Percentiles rank a stretch among this genome's conserved stretches.
Conservation (phyloP, 2,113 vertebrate genomes). For the Tympanuchus pallidicinctus region DNA sequence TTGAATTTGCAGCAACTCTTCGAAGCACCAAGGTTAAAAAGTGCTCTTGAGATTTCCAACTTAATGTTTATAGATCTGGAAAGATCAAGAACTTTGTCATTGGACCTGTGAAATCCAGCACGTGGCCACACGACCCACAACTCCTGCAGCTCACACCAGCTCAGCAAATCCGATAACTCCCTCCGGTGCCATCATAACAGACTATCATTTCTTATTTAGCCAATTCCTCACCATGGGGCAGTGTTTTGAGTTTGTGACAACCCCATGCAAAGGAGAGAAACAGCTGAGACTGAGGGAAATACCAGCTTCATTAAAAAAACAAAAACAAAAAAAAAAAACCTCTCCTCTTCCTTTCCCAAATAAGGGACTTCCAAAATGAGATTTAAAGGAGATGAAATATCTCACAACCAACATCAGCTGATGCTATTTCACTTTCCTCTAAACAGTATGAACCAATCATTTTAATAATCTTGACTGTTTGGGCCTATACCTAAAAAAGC, state of each 20-base stretch:
- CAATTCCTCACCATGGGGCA: not conserved
- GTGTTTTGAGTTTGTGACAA: not conserved
- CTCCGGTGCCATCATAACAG: not conserved
- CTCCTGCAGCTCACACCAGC: not conserved
- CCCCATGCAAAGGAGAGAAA: not conserved
- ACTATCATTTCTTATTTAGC: not conserved
- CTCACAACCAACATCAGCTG: not conserved
- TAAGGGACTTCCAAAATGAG: not conserved
- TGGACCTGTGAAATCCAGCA: not conserved
- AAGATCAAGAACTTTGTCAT: not conserved
- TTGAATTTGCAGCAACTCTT: not conserved
- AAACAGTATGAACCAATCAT: not conserved
- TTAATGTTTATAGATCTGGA: not conserved
- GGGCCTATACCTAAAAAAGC: not conserved
- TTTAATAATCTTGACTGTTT: conserved; percentile 40
- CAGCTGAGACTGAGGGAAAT: not conserved
- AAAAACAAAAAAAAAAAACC: no score
- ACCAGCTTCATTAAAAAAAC: not conserved
- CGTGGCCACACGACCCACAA: accelerated
- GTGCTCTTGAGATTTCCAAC: not conserved
- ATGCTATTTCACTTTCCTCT: not conserved
- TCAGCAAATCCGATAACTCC: not conserved
- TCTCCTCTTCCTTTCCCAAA: not conserved
- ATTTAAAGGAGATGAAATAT: not conserved
- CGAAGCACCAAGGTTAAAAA: not conserved